A percentile compares a stretch with the other conserved stretches of the same genome.
These are phyloP conservation scores for Scaptomyza parva DNA, from an alignment of 2,888 invertebrate genomes.

Conservation along the genomic window DNA sequence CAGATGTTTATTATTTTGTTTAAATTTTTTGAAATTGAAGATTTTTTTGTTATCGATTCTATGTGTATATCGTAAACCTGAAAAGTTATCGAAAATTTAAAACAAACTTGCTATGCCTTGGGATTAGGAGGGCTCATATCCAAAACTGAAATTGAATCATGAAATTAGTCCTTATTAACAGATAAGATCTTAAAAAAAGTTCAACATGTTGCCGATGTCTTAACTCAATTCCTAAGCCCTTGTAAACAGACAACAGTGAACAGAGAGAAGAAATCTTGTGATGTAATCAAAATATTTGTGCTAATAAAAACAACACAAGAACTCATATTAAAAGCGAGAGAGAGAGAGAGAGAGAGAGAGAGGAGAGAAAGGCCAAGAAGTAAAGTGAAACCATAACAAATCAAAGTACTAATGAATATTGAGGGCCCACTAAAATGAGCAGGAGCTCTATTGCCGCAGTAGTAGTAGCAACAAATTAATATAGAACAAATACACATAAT, in stretches of 20 bases:
- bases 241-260: not conserved
- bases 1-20: no score
- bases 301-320: constrained; percentile 76
- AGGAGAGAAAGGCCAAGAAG: constrained; percentile 28
- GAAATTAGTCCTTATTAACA: no score
- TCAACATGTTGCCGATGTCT: constrained; percentile 69
- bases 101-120: no score
- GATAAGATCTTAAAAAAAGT: no score
- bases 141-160: no score
- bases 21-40: no score
- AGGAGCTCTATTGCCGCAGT: constrained; percentile 7
- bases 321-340: constrained; percentile 48
- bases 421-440: constrained; percentile 74
- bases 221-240: not conserved
- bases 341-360: not conserved
- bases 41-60: no score
- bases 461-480: constrained; percentile 72
- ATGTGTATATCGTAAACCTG: no score
- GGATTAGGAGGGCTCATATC: no score
- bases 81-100: no score
- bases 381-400: constrained; percentile 76
- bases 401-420: constrained; percentile 78
- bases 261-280: constrained; percentile 13
- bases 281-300: constrained; percentile 72
- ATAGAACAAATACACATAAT: constrained; percentile 76